Evolutionary conservation across 2,888 invertebrate species (phyloP).

Genomic region (Epicampocera succincta): DNA sequence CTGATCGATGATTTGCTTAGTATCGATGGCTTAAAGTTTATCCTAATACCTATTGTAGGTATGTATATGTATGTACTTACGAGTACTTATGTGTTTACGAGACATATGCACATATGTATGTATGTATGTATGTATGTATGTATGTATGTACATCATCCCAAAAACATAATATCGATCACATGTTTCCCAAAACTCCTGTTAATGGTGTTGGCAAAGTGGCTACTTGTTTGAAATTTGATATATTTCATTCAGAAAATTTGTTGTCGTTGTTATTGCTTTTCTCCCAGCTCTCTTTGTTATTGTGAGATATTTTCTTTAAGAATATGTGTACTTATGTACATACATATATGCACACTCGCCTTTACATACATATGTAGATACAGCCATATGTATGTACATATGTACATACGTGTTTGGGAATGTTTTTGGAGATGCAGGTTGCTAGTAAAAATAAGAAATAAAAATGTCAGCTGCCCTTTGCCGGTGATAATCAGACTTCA

Average conservation of each 20-base stretch:
- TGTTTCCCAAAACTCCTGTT: constrained; percentile 52
- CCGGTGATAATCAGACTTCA: constrained; percentile 50
- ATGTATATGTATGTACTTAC: neutral
- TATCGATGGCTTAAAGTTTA: constrained; percentile 50
- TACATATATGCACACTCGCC: too few species aligned
- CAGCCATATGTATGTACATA: too few species aligned
- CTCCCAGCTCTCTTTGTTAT: constrained; percentile 16
- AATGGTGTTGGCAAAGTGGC: constrained; percentile 65
- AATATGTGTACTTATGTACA: neutral
- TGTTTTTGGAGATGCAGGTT: constrained; percentile 45
- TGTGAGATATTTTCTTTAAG: constrained; percentile 40
- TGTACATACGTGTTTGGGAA: too few species aligned
- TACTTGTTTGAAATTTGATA: constrained; percentile 69
- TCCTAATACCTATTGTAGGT: constrained; percentile 4
- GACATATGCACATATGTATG: neutral
- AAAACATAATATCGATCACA: constrained; percentile 59
- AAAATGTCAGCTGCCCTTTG: constrained; percentile 67
- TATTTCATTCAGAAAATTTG: constrained; percentile 43
- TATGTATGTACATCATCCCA: too few species aligned
- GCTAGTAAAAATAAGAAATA: constrained; percentile 6
- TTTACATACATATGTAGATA: too few species aligned
- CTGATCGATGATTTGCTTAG: constrained; percentile 56
- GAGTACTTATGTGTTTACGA: too few species aligned
- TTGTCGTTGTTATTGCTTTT: constrained; percentile 4
- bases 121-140: neutral